phyloP scores from a whole-genome alignment of 2,888 invertebrate genomes.

The Xestia xanthographa region DNA sequence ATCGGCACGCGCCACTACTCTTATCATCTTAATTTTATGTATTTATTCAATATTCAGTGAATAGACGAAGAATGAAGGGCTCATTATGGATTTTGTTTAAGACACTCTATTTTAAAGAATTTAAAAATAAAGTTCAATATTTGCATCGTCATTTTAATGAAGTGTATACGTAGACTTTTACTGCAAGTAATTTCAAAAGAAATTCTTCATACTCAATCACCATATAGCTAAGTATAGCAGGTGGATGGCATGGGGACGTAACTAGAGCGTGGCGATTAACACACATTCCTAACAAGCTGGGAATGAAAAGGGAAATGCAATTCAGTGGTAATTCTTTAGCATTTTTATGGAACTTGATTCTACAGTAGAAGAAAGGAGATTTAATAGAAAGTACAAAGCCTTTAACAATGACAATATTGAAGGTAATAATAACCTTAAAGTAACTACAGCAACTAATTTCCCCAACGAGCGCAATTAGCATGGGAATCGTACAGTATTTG shows the following conservation, averaged over 20 bases:
- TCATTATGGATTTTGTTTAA: constrained; percentile 27
- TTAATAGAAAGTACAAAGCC: neutral
- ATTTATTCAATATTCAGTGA: constrained; percentile 63
- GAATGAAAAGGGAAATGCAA: constrained; percentile 52
- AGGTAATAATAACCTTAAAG: neutral
- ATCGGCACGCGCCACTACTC: constrained; percentile 68
- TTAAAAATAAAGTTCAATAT: neutral
- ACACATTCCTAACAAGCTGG: constrained; percentile 46
- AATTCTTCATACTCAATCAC: constrained; percentile 1
- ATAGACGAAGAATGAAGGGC: constrained; percentile 48
- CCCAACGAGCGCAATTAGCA: constrained; percentile 32
- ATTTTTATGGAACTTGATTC: neutral
- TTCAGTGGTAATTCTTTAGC: constrained; percentile 38
- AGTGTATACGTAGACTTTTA: neutral
- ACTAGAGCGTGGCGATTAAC: constrained; percentile 47
- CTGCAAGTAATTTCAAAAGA: neutral
- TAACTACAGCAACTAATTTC: constrained; percentile 8
- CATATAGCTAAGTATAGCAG: constrained; percentile 4
- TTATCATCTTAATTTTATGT: constrained; percentile 69
- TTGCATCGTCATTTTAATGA: neutral
- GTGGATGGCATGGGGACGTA: constrained; percentile 10
- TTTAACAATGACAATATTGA: neutral
- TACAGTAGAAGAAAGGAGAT: neutral
- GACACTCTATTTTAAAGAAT: neutral
- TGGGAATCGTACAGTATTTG: constrained; percentile 37